Evolutionary conservation across 2,888 invertebrate species (phyloP), one percentile per base, ranked within the genome.

Genomic region (Mesodorylaimus sp.): DNA sequence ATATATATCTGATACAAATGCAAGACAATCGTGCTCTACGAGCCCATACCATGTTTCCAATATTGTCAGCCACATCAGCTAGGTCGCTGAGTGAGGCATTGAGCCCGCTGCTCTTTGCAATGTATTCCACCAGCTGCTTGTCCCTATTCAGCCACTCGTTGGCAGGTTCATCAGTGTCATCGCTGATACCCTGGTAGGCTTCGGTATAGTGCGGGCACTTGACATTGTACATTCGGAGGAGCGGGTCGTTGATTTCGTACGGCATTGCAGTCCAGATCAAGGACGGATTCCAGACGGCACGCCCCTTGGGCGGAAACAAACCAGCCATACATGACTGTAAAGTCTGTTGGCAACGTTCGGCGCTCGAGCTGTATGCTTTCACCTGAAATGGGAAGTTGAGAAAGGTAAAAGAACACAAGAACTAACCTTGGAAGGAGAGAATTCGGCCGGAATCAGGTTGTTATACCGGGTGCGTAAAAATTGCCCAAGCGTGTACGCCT

Each of bases 291-390:
- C 44, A 43, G 13, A 45, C 21, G 5, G 26, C 10, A 27, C 39
- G n/a, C 7, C 29, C 45, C 2, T n/a, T 3, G 21, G 54, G 55
- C 39, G 55, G 54, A 29, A 42, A 56, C 13, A 50, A 21, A 2
- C 54, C 54, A 2, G 54, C 54, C 50, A 55, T 28, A 21, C 43
- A 49, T 3, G 27, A 19, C 43, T 56, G 59, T 23, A 61, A 52
- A 2, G 60, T 59, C 58, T 56, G 58, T 48, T 60, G 60, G 47
- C 59, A 59, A 32, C 60, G 48, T 29, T 57, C 55, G 3, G 60
- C 59, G 32, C 55, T 55, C 25, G 57, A 57, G 16, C 55, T 54
- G 50, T 52, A 58, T 49, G 56, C 59, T 38, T 56, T 55, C 26
- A 56, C 58, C 50, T 59, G 21, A 5, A 39, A 21, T 39, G 10